Percentiles rank a stretch among this genome's conserved stretches.
These are phyloP conservation scores for Gasterosteus aculeatus DNA, from an alignment of 2,113 vertebrate species.

Conservation along the genomic window DNA sequence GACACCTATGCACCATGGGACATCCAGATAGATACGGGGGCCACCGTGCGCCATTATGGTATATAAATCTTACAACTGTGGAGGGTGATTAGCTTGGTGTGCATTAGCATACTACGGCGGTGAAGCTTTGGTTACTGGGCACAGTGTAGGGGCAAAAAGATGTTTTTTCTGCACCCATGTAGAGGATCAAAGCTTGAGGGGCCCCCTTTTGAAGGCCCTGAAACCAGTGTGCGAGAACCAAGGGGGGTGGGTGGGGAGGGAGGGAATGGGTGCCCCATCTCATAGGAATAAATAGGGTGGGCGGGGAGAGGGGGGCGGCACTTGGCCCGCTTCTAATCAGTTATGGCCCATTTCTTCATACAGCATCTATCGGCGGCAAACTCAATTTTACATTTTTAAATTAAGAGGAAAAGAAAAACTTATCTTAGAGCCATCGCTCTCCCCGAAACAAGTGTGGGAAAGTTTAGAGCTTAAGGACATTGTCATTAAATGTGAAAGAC, in stretches of 20 bases:
- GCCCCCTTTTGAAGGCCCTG: slow-evolving; percentile 95
- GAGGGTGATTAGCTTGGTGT: slow-evolving; percentile 73
- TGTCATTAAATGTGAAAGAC: slow-evolving; percentile 67
- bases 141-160: slow-evolving; percentile 80
- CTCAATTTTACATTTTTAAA: slow-evolving; percentile 58
- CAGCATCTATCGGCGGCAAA: slow-evolving; percentile 63
- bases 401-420: slow-evolving; percentile 37
- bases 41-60: slow-evolving; percentile 52
- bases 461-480: slow-evolving; percentile 61
- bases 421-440: slow-evolving; percentile 55
- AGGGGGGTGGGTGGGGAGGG: slow-evolving; percentile 60
- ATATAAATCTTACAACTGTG: slow-evolving; percentile 78
- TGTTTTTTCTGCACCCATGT: slow-evolving; percentile 84
- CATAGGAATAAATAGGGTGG: slow-evolving; percentile 75
- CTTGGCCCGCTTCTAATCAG: slow-evolving; percentile 74
- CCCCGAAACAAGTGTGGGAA: slow-evolving; percentile 69
- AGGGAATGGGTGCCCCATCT: slow-evolving; percentile 68
- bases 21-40: slow-evolving; percentile 61
- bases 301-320: slow-evolving; percentile 51
- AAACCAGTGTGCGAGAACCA: slow-evolving; percentile 88
- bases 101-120: slow-evolving; percentile 76
- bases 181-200: slow-evolving; percentile 94
- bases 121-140: slow-evolving; percentile 75
- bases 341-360: slow-evolving; percentile 75
- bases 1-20: slow-evolving; percentile 70